These are phyloP conservation scores for Chiridota heheva DNA, from an alignment of 35 echinoderm and acorn worm species.

Conservation along the genomic window DNA sequence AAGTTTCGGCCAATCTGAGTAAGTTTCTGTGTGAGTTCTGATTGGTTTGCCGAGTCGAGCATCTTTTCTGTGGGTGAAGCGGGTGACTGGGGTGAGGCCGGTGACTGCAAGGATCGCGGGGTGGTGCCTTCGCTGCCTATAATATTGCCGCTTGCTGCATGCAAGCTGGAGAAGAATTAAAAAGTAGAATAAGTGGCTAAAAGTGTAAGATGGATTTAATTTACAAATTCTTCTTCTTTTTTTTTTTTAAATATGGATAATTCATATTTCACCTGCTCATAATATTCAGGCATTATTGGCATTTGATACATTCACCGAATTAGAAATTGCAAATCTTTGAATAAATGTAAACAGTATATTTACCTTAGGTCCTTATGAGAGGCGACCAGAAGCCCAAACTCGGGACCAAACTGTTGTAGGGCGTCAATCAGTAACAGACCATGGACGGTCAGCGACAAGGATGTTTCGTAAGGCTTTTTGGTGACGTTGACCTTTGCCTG, in stretches of 20 bases:
- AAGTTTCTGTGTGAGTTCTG: constrained; percentile 61
- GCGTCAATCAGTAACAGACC: constrained; percentile 93
- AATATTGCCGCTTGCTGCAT: constrained; percentile 89
- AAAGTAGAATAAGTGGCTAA: constrained; percentile 1
- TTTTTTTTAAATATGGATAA: neutral
- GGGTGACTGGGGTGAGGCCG: constrained; percentile 40
- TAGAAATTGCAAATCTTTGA: no score
- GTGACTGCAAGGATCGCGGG: constrained; percentile 56
- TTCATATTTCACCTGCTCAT: no score
- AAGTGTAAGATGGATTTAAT: neutral
- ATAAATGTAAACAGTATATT: neutral
- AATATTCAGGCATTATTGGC: no score
- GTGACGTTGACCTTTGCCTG: constrained; percentile 66
- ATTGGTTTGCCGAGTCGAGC: constrained; percentile 50
- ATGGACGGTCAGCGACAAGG: constrained; percentile 77
- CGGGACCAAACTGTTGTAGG: constrained; percentile 89
- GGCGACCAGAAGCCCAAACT: constrained; percentile 91
- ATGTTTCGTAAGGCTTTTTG: constrained; percentile 82
- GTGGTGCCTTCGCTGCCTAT: constrained; percentile 83
- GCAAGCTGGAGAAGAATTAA: constrained; percentile 57
- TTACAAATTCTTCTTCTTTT: neutral
- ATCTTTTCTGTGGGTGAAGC: constrained; percentile 55
- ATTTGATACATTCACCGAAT: no score
- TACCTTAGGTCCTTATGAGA: constrained; percentile 88
- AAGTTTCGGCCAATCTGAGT: constrained; percentile 24